Percentiles rank a stretch among this genome's conserved stretches.
These are phyloP conservation scores for Rotaria macrura DNA, from an alignment of 2,888 invertebrate genomes.

Conservation along the genomic window DNA sequence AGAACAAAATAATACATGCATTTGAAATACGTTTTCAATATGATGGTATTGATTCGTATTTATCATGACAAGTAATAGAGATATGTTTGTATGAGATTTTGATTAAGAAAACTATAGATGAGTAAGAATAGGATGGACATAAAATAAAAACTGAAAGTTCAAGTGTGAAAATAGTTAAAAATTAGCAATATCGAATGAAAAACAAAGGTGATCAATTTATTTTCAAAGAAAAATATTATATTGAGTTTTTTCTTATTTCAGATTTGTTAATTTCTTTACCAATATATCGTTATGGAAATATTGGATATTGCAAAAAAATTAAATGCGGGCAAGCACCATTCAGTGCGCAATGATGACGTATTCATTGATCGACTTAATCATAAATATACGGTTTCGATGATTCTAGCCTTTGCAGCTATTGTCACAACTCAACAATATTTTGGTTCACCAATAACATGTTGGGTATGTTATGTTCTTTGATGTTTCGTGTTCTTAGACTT, in stretches of 20 bases:
- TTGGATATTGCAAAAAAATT: neutral
- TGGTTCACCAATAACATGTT: slow-evolving; percentile 11
- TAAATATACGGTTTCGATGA: slow-evolving; percentile 25
- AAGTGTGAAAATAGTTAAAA: too few relatives aligned
- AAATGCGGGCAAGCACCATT: slow-evolving; percentile 12
- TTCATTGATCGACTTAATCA: slow-evolving; percentile 33
- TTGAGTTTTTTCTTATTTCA: neutral
- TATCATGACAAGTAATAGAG: neutral
- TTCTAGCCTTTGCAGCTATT: neutral
- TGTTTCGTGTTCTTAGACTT: neutral
- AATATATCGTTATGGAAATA: neutral
- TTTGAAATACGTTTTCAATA: too few relatives aligned
- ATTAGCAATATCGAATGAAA: too few relatives aligned
- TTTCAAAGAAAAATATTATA: too few relatives aligned
- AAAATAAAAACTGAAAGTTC: too few relatives aligned
- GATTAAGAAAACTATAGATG: neutral
- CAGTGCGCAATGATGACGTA: slow-evolving; percentile 26
- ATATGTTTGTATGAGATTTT: neutral
- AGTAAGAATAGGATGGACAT: too few relatives aligned
- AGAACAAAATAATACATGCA: too few relatives aligned
- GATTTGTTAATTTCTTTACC: neutral
- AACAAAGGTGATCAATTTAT: too few relatives aligned
- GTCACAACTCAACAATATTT: slow-evolving; percentile 11
- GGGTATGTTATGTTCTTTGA: neutral
- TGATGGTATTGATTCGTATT: neutral